Percentiles rank a stretch among this genome's conserved stretches.
Conservation (phyloP, 1,140 invertebrate genomes). For the Brachionus angularis region DNA sequence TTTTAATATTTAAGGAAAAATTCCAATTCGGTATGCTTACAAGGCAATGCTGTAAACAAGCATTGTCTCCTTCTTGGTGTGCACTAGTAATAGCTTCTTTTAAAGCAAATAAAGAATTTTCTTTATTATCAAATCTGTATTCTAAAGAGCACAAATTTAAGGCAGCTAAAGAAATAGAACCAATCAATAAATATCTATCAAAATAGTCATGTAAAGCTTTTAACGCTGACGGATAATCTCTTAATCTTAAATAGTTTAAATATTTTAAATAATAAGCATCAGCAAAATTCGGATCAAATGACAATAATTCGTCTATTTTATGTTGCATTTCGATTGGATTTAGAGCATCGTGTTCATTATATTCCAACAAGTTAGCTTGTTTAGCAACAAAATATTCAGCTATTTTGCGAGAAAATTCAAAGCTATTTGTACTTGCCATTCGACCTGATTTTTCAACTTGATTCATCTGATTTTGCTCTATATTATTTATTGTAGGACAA, state of each 20-base stretch:
- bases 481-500: too few relatives aligned
- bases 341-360: constrained; percentile 36
- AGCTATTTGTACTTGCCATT: neutral
- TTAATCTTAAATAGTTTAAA: constrained; percentile 17
- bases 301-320: constrained; percentile 28
- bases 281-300: constrained; percentile 24
- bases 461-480: too few relatives aligned
- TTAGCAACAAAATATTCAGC: constrained; percentile 39
- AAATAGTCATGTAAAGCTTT: constrained; percentile 42
- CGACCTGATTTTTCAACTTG: neutral
- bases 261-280: constrained; percentile 43
- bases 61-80: constrained; percentile 31
- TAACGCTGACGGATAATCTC: constrained; percentile 29
- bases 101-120: constrained; percentile 30
- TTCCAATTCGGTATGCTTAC: too few relatives aligned
- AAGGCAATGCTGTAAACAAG: constrained; percentile 34
- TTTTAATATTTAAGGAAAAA: neutral
- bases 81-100: constrained; percentile 43
- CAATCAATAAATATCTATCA: constrained; percentile 1
- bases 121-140: constrained; percentile 41
- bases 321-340: constrained; percentile 29
- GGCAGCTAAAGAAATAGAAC: constrained; percentile 24
- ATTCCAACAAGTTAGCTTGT: constrained; percentile 21
- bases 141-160: constrained; percentile 37
- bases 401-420: constrained; percentile 28